Conservation (phyloP, 2,113 vertebrate species). For the Aegypius monachus region DNA sequence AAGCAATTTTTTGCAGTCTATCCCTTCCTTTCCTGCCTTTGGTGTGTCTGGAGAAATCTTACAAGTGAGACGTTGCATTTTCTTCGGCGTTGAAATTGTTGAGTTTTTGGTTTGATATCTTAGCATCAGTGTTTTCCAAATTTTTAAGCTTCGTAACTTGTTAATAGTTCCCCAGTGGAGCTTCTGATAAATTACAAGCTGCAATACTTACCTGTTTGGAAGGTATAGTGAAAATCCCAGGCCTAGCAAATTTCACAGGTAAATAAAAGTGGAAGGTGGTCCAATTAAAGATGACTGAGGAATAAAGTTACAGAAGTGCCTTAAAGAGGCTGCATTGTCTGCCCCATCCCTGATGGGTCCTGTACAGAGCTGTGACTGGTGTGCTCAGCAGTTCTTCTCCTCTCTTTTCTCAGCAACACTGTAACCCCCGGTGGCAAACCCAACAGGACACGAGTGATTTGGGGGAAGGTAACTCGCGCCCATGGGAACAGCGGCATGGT, state of each 20-base stretch:
- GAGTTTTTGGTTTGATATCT: background rate
- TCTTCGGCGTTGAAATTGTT: background rate
- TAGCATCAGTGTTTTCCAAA: background rate
- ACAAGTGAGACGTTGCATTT: background rate
- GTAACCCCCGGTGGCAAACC: constrained; percentile 94
- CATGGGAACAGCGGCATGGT: constrained; percentile 98
- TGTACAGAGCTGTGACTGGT: fast-evolving
- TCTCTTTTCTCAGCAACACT: constrained; percentile 80
- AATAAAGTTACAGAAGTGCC: background rate
- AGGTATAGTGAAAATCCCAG: background rate
- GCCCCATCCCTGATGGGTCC: background rate
- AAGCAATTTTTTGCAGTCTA: background rate
- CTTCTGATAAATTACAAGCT: background rate
- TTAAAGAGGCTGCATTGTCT: background rate
- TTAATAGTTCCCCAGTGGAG: background rate
- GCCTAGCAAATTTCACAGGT: background rate
- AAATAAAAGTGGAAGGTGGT: background rate
- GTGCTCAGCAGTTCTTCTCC: background rate
- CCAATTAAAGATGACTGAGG: background rate
- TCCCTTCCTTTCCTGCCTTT: background rate
- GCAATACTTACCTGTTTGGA: background rate
- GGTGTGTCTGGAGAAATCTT: background rate
- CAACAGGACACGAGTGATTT: constrained; percentile 97
- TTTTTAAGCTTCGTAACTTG: background rate
- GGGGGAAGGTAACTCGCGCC: constrained; percentile 94